A percentile compares a stretch with the other conserved stretches of the same genome.
These are phyloP conservation scores for Aegypius monachus DNA, from an alignment of 2,113 vertebrate species.

Conservation along the genomic window DNA sequence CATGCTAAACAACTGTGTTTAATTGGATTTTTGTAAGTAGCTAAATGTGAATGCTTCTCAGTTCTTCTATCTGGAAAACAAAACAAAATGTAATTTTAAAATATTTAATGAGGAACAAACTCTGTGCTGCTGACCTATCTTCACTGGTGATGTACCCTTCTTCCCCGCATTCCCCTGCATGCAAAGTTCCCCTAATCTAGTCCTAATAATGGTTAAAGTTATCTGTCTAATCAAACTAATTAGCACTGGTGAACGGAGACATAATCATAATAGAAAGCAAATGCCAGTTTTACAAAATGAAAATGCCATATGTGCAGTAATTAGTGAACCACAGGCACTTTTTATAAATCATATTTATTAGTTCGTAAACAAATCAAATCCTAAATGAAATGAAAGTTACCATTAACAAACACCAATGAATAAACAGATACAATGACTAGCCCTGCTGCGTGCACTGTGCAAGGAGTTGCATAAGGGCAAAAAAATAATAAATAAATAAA, in stretches of 20 bases:
- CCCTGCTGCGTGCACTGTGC: background rate
- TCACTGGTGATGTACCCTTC: background rate
- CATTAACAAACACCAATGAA: constrained; percentile 52
- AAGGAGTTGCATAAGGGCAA: too few species aligned
- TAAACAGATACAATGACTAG: background rate
- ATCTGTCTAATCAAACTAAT: constrained; percentile 83
- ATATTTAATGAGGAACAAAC: constrained; percentile 43
- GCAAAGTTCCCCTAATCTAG: constrained; percentile 46
- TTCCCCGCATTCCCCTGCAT: background rate
- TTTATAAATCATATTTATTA: constrained; percentile 85
- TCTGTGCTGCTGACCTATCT: constrained; percentile 29
- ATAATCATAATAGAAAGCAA: constrained; percentile 83
- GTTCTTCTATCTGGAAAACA: constrained; percentile 52
- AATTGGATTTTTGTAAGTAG: constrained; percentile 81
- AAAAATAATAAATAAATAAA: too few species aligned
- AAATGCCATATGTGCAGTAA: constrained; percentile 84
- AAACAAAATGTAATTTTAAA: constrained; percentile 36
- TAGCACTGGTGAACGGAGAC: constrained; percentile 79
- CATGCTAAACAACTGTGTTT: constrained; percentile 79
- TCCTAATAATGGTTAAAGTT: constrained; percentile 73
- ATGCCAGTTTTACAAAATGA: constrained; percentile 80
- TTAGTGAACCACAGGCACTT: constrained; percentile 78
- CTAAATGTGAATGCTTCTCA: constrained; percentile 63
- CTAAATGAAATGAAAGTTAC: constrained; percentile 76
- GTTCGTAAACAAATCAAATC: constrained; percentile 82